Percentiles rank a stretch among this genome's conserved stretches.
These are phyloP conservation scores for Melanophora roralis DNA, from an alignment of 2,888 invertebrate genomes.

Conservation along the genomic window DNA sequence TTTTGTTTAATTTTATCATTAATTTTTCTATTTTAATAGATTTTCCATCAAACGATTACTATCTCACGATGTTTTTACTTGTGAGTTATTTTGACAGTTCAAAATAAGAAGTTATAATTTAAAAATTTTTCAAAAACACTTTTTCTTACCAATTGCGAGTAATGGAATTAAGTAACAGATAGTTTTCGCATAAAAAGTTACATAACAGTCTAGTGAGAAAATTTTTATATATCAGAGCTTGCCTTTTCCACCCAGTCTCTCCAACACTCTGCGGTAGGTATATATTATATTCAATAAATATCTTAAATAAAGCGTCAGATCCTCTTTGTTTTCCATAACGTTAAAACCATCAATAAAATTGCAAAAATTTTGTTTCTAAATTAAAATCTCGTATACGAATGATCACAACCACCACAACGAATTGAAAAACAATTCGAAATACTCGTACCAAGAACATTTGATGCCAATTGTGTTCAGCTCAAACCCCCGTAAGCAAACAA, in stretches of 20 bases:
- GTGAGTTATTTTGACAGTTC: too few relatives aligned
- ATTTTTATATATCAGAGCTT: not conserved
- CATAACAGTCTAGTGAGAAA: too few relatives aligned
- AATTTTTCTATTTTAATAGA: too few relatives aligned
- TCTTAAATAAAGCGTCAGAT: constrained; percentile 41
- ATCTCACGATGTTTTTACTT: too few relatives aligned
- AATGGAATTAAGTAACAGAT: too few relatives aligned
- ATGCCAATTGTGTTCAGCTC: not conserved
- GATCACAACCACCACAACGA: constrained; percentile 56
- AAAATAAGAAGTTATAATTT: too few relatives aligned
- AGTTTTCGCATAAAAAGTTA: too few relatives aligned
- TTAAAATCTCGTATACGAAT: constrained; percentile 36
- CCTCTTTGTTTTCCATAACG: constrained; percentile 14
- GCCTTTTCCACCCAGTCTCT: too few relatives aligned
- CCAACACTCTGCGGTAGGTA: constrained; percentile 36
- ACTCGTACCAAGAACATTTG: not conserved
- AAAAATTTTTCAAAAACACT: too few relatives aligned
- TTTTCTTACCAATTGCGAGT: too few relatives aligned
- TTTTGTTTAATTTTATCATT: too few relatives aligned
- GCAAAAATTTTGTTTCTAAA: not conserved
- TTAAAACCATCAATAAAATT: constrained; percentile 11
- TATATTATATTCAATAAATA: constrained; percentile 26
- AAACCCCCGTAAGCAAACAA: constrained; percentile 28
- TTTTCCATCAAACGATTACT: too few relatives aligned
- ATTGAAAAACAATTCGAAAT: constrained; percentile 24